Conservation (phyloP, 2,113 vertebrate species). For the Perca fluviatilis region DNA sequence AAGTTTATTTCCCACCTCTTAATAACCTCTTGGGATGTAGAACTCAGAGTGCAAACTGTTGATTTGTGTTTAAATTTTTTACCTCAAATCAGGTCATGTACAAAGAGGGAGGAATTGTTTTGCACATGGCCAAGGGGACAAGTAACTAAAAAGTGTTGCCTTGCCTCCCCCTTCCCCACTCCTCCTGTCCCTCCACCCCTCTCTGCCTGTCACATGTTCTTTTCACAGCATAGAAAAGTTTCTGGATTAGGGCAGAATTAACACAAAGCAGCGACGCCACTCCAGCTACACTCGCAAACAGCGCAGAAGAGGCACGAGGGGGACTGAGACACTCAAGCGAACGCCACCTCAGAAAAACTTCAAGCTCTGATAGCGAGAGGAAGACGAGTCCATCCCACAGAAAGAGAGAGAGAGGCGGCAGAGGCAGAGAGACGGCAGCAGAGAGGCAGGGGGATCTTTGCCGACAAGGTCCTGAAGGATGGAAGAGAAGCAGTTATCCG, state of each 20-base stretch:
- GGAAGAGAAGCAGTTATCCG: conserved; percentile 84
- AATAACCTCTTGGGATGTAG: neutral
- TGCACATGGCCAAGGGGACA: conserved; percentile 53
- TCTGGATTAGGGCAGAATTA: conserved; percentile 87
- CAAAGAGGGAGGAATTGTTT: conserved; percentile 45
- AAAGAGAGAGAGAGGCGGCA: conserved; percentile 51
- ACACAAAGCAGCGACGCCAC: conserved; percentile 83
- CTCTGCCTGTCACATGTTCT: conserved; percentile 84
- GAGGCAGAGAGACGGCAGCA: conserved; percentile 57
- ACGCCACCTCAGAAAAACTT: conserved; percentile 59
- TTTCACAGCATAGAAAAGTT: conserved; percentile 88
- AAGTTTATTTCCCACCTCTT: neutral
- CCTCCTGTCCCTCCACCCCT: conserved; percentile 47
- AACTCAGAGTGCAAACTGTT: neutral
- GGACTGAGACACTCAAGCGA: conserved; percentile 57
- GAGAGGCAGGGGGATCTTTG: conserved; percentile 75
- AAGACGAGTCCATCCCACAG: conserved; percentile 54
- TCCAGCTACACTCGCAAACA: conserved; percentile 77
- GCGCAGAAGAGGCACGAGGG: conserved; percentile 71
- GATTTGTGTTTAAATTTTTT: neutral
- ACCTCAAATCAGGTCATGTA: conserved; percentile 8
- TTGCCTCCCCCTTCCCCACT: conserved; percentile 29
- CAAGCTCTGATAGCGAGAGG: conserved; percentile 49
- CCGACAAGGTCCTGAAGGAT: conserved; percentile 78
- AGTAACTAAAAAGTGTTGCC: conserved; percentile 76